These are phyloP conservation scores for Mylabris phalerata DNA, from an alignment of 1,140 invertebrate species.

Conservation along the genomic window DNA sequence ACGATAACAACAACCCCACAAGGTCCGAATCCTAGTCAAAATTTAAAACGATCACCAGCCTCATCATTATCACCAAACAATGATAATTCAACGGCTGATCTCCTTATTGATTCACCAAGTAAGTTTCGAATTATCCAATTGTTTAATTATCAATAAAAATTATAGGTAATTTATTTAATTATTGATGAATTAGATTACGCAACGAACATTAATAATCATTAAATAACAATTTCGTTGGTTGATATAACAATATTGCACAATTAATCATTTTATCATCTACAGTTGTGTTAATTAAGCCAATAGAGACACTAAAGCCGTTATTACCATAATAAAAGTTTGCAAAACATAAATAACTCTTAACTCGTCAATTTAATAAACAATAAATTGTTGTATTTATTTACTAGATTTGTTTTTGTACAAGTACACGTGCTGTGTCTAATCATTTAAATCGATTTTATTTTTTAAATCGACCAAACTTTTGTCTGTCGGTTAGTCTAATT, in stretches of 20 bases:
- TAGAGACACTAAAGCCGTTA: slow-evolving; percentile 17
- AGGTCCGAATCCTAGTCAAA: slow-evolving; percentile 47
- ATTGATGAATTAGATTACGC: slow-evolving; percentile 36
- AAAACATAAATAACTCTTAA: too few species aligned
- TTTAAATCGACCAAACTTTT: too few species aligned
- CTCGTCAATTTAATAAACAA: slow-evolving; percentile 13
- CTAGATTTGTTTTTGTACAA: slow-evolving; percentile 2
- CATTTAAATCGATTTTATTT: too few species aligned
- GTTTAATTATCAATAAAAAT: slow-evolving; percentile 28
- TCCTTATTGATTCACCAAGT: slow-evolving; percentile 76
- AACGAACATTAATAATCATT: slow-evolving; percentile 33
- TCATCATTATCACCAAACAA: slow-evolving; percentile 52
- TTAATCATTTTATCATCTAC: slow-evolving; percentile 29
- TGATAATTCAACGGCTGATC: slow-evolving; percentile 54
- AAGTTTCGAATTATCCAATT: slow-evolving; percentile 44
- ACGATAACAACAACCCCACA: slow-evolving; percentile 66
- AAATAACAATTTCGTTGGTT: slow-evolving; percentile 29
- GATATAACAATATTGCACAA: slow-evolving; percentile 21
- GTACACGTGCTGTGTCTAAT: too few species aligned
- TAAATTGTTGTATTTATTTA: slow-evolving; percentile 11
- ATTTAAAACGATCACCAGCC: slow-evolving; percentile 42
- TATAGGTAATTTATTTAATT: slow-evolving; percentile 38
- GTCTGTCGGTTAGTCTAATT: too few species aligned
- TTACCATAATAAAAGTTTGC: slow-evolving; percentile 18
- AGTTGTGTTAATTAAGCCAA: slow-evolving; percentile 29